Base-by-base conservation (phyloP, 2,888 invertebrate genomes). In the Cataglyphis albicans region DNA sequence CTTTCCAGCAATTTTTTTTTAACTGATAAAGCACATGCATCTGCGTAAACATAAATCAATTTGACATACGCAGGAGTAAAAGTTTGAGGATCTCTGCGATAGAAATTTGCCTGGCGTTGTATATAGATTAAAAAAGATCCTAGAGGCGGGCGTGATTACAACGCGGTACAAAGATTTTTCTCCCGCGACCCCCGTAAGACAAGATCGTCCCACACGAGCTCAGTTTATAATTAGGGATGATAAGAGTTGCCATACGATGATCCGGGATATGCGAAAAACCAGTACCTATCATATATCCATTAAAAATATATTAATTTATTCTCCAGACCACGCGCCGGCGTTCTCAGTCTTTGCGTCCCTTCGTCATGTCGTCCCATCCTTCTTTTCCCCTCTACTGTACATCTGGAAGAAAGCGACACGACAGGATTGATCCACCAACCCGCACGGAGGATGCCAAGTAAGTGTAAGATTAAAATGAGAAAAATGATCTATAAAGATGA, bases 251-350 rank as follows among this genome's bases (percentile, higher is more conserved):
- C 93, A 92, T 92, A 92, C 91, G 91, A 80, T 72, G 78, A 91
- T 86, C 91, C 90, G 90, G 92, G 90, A 93, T 78, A 70, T 92
- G 92, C 92, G 91, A 91, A 65, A 75, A 89, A 93, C 15, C 91
- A 92, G 92, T 94, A 93, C 92, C 92, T 93, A 94, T 91, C 94
- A 92, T 94, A 94, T 94, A 94, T 93, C 92, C 93, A 94, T 93
- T 93, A 91, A 89, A 92, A 92, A 94, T 94, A 94, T 94, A 94
- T 94, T 94, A 94, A 94, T 94, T 94, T 94, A 94, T 94, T 94
- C 94, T 94, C 92, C 94, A 94, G 89, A 93, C 87, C 84, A 89
- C 38, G 57, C 32, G 57, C 32, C 72, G 67, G 68, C 83, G 65
- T 88, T 21, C 18, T 80, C 63, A 84, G 32, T 78, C 70, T 64